Evolutionary conservation across 2,797 vertebrate species (phyloP).

Genomic region (Parambassis ranga): DNA sequence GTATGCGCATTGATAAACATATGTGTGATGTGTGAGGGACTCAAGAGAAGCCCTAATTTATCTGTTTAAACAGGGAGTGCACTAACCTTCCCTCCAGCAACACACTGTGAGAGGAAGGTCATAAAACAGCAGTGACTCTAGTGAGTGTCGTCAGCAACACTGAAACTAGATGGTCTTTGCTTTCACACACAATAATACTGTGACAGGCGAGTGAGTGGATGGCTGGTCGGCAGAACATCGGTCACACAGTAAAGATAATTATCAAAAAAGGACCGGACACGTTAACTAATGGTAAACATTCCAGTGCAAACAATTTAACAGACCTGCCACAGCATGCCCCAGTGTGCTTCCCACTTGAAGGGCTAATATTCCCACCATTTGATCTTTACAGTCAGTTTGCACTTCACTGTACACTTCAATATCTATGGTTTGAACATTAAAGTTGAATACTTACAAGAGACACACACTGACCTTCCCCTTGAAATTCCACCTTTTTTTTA

Average conservation of each 20-base stretch:
- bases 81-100: conserved; percentile 14
- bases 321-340: conserved; percentile 46
- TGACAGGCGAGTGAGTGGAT: not conserved
- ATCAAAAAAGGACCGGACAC: conserved; percentile 1
- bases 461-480: conserved; percentile 17
- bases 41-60: not conserved
- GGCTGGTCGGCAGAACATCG: not conserved
- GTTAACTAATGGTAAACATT: conserved; percentile 42
- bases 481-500: conserved; percentile 69
- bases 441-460: no score
- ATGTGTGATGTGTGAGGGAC: not conserved
- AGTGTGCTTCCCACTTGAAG: conserved; percentile 6
- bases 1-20: not conserved
- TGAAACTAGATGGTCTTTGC: conserved; percentile 6
- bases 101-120: conserved; percentile 18
- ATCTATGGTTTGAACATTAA: no score
- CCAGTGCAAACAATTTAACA: conserved; percentile 14
- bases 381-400: conserved; percentile 8
- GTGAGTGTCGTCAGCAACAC: not conserved
- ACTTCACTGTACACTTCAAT: no score
- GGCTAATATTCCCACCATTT: not conserved
- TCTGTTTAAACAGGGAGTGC: conserved; percentile 37
- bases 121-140: conserved; percentile 48
- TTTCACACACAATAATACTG: not conserved
- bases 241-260: not conserved